phyloP scores from a whole-genome alignment of 2,113 vertebrate species.

The Felis chaus region DNA sequence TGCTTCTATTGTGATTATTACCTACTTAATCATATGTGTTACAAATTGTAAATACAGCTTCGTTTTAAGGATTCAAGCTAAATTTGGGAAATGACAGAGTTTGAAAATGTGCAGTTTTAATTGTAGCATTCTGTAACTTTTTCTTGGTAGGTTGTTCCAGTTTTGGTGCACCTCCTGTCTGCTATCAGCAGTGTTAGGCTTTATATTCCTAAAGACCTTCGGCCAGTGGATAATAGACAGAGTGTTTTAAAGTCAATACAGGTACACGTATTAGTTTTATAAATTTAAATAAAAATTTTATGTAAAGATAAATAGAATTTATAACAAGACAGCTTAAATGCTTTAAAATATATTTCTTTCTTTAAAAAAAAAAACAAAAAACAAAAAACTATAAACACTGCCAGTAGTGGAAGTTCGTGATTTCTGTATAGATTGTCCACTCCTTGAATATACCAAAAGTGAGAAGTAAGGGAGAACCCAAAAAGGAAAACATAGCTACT shows the following conservation, averaged over 20 bases:
- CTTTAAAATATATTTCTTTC: conserved; percentile 12
- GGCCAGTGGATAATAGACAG: conserved; percentile 95
- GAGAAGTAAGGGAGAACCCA: neutral
- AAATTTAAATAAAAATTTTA: neutral
- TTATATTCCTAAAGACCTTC: conserved; percentile 96
- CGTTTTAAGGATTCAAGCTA: neutral
- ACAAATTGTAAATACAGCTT: neutral
- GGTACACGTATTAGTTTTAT: conserved; percentile 81
- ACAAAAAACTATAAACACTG: neutral
- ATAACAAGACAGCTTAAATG: neutral
- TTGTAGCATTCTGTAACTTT: neutral
- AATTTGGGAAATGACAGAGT: neutral
- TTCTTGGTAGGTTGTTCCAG: conserved; percentile 92
- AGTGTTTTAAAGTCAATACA: conserved; percentile 97
- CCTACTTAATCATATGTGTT: neutral
- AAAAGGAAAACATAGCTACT: neutral
- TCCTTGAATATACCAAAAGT: neutral
- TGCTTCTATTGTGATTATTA: neutral
- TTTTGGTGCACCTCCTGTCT: conserved; percentile 94
- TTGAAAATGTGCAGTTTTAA: neutral
- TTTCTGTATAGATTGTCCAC: neutral
- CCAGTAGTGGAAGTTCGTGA: neutral
- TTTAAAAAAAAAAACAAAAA: neutral
- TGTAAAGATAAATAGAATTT: neutral
- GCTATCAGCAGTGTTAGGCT: conserved; percentile 97